A percentile compares a stretch with the other conserved stretches of the same genome.
phyloP scores from a whole-genome alignment of 2,797 vertebrate species.

The Microcaecilia unicolor region DNA sequence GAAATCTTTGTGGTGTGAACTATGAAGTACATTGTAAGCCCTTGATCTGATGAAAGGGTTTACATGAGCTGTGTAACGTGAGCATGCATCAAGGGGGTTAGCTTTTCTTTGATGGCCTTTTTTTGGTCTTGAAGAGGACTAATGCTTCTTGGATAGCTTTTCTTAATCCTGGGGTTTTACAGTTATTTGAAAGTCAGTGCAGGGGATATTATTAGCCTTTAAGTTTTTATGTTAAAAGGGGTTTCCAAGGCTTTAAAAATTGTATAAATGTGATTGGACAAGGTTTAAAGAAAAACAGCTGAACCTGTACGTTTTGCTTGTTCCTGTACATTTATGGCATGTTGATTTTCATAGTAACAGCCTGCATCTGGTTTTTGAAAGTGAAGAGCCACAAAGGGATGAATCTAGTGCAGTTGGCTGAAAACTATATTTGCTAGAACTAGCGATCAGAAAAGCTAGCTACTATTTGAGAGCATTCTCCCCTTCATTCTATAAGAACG shows the following conservation, averaged over 20 bases:
- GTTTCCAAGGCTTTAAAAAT: conserved; percentile 12
- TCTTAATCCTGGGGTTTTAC: conserved; percentile 34
- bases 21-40: conserved; percentile 10
- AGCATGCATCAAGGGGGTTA: conserved; percentile 9
- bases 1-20: conserved; percentile 11
- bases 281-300: not conserved
- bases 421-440: too few species aligned
- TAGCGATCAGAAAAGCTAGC: conserved; percentile 22
- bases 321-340: conserved; percentile 7
- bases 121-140: not conserved
- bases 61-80: not conserved
- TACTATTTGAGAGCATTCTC: conserved; percentile 8
- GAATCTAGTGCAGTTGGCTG: conserved; percentile 24
- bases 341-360: conserved; percentile 7
- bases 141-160: conserved; percentile 18
- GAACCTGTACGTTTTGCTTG: not conserved
- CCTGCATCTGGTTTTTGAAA: conserved; percentile 23
- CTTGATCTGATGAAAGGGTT: not conserved
- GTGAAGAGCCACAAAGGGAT: conserved; percentile 19
- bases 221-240: conserved; percentile 9
- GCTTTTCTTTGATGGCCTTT: conserved; percentile 5
- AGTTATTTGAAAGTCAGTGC: conserved; percentile 28
- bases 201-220: conserved; percentile 22
- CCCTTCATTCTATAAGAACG: too few species aligned
- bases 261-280: not conserved